Conservation (phyloP, 2,888 invertebrate genomes). For the Heteromurus nitidus region DNA sequence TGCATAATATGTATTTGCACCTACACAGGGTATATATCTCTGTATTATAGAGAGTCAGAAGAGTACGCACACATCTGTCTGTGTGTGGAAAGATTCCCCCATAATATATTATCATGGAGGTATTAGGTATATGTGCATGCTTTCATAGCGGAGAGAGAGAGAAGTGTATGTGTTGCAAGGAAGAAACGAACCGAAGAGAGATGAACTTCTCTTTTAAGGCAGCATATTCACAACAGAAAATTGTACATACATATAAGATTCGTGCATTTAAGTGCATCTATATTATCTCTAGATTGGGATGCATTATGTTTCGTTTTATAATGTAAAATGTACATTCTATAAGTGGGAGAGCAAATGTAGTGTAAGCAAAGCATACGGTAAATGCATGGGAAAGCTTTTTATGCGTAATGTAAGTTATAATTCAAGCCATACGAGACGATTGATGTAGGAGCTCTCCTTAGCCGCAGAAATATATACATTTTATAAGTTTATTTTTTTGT, state of each 20-base stretch:
- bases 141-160: background rate
- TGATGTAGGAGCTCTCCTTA: slow-evolving; percentile 1
- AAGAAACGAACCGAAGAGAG: slow-evolving; percentile 32
- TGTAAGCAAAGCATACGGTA: slow-evolving; percentile 9
- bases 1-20: background rate
- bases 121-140: background rate
- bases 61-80: slow-evolving; percentile 56
- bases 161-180: background rate
- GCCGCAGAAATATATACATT: background rate
- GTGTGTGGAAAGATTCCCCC: slow-evolving; percentile 46
- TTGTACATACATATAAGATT: background rate
- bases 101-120: slow-evolving; percentile 2
- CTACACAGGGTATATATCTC: background rate
- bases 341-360: background rate
- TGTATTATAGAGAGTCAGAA: background rate
- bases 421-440: slow-evolving; percentile 1
- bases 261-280: slow-evolving; percentile 43
- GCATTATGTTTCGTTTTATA: no score
- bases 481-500: no score
- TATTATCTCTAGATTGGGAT: slow-evolving; percentile 5
- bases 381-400: slow-evolving; percentile 40
- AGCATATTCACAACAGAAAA: slow-evolving; percentile 27
- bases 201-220: slow-evolving; percentile 32
- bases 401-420: slow-evolving; percentile 7
- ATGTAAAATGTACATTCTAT: background rate